Evolutionary conservation across 1,140 invertebrate species (phyloP).

Genomic region (Nasonia longicornis): DNA sequence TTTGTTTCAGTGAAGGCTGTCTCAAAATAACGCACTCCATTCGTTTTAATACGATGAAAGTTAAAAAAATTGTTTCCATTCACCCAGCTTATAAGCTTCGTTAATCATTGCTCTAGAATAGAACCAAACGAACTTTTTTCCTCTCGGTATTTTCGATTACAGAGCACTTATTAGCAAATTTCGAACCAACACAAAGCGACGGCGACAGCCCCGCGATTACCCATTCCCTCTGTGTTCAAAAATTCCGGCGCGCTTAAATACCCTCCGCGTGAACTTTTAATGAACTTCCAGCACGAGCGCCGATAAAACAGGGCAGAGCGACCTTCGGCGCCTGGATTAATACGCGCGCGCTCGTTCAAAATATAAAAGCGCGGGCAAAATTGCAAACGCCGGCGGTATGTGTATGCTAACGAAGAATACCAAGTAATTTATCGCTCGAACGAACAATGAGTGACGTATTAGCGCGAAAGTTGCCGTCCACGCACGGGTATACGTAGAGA

Average conservation of each 20-base stretch:
- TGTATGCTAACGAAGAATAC: neutral
- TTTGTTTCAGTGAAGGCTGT: too few relatives aligned
- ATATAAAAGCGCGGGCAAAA: too few relatives aligned
- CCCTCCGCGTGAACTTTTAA: neutral
- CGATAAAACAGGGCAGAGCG: neutral
- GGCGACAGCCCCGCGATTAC: too few relatives aligned
- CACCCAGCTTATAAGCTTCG: too few relatives aligned
- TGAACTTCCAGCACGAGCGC: neutral
- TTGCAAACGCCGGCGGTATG: neutral
- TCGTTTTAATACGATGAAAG: too few relatives aligned
- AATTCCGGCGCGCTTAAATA: neutral
- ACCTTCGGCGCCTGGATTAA: too few relatives aligned
- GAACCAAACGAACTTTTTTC: too few relatives aligned
- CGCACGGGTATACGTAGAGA: neutral
- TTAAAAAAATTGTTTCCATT: too few relatives aligned
- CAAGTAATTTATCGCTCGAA: conserved; percentile 3
- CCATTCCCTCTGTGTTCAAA: neutral
- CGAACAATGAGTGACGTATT: conserved; percentile 2
- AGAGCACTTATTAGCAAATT: neutral
- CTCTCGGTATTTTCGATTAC: neutral
- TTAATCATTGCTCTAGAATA: too few relatives aligned
- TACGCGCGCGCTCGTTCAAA: too few relatives aligned
- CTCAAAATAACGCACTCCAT: too few relatives aligned
- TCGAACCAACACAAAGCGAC: neutral
- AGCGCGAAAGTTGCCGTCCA: neutral